Conservation (phyloP, 2,797 vertebrate species). For the Cuniculus paca region DNA sequence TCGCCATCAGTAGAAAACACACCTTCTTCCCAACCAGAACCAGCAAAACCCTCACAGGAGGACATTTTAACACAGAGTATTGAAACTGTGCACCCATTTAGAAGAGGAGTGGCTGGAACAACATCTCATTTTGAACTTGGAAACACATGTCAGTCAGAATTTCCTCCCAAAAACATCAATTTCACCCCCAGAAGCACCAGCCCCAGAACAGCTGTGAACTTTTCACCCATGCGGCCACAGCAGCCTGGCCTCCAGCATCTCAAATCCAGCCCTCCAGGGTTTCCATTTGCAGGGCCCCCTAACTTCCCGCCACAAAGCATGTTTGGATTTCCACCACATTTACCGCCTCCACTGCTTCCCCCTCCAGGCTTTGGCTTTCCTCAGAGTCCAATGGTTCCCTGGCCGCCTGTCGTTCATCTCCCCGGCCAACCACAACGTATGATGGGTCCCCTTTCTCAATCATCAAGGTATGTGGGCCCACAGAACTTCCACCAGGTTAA, state of each 20-base stretch:
- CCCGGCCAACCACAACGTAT: slow-evolving; percentile 89
- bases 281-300: slow-evolving; percentile 88
- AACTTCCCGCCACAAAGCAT: slow-evolving; percentile 88
- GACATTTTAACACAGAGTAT: slow-evolving; percentile 90
- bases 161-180: slow-evolving; percentile 85
- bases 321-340: slow-evolving; percentile 91
- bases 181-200: slow-evolving; percentile 85
- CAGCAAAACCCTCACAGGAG: slow-evolving; percentile 84
- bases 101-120: slow-evolving; percentile 87
- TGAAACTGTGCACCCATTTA: slow-evolving; percentile 89
- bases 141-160: slow-evolving; percentile 86
- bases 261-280: slow-evolving; percentile 88
- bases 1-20: slow-evolving; percentile 86
- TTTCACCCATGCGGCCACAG: slow-evolving; percentile 88
- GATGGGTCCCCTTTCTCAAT: slow-evolving; percentile 87
- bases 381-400: slow-evolving; percentile 90
- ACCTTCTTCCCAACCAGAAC: slow-evolving; percentile 87
- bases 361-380: slow-evolving; percentile 91
- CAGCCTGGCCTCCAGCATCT: slow-evolving; percentile 89
- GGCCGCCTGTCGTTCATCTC: slow-evolving; percentile 89
- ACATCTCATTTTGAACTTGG: slow-evolving; percentile 88
- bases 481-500: slow-evolving; percentile 90
- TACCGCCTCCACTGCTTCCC: slow-evolving; percentile 91
- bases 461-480: slow-evolving; percentile 88
- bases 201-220: slow-evolving; percentile 85